Evolutionary conservation across 2,888 invertebrate species (phyloP), one percentile per base, ranked within the genome.

Genomic region (Volucella bombylans): DNA sequence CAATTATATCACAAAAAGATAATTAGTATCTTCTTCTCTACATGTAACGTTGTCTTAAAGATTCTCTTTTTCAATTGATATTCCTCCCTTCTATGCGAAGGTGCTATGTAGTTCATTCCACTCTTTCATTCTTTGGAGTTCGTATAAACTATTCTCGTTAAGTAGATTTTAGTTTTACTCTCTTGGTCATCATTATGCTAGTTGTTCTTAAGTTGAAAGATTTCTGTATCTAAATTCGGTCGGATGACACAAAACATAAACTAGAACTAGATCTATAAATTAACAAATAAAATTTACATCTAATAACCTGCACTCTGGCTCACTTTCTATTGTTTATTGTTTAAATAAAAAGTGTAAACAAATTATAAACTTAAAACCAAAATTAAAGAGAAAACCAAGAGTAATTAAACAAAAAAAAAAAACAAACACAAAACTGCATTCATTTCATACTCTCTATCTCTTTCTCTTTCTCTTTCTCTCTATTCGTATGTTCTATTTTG

Each of bases 1-100:
- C 45, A 85, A 80, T 81, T 85, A 85, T 85, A 85, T 85, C 85
- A 85, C 85, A 85, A 80, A 81, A 80, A 72, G 61, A 85, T 23
- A 77, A 72, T 77, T 62, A n/a, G 68, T 50, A 55, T 65, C 68
- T 67, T 71, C 52, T 67, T 69, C 62, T 77, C 43, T 61, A 38
- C 31, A 50, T 68, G 45, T 68, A 62, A 49, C 41, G 62, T 61
- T 43, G 31, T 38, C 18, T 64, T 15, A 62, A 62, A 38, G 15
- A 45, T 45, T 52, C 54, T 67, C 41, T 18, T 18, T 6, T 62
- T 38, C 4, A 18, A 49, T 38, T 49, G 49, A 49, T 14, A 62
- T 15, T n/a, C 39, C 54, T 31, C 6, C 4, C 14, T 3, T n/a
- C 41, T n/a, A 2, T 14, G 41, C 18, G 41, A 10, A 52, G 12